Evolutionary conservation across 2,888 invertebrate genomes (phyloP).

Genomic region (Apotomis betuletana): DNA sequence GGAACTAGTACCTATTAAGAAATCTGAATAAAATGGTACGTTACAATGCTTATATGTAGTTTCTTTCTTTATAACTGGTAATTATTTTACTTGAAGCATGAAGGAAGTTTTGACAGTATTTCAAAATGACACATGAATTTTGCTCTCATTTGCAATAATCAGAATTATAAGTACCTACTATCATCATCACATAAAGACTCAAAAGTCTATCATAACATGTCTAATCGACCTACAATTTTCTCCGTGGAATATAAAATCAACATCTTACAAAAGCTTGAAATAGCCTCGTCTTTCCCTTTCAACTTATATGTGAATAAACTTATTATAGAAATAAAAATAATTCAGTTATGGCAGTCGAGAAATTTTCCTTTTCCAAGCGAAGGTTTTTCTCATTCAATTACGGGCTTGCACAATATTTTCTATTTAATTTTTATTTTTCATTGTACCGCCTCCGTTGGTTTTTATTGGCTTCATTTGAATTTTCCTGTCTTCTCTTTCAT

Average conservation of each 20-base stretch:
- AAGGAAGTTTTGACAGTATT: no score
- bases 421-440: conserved; percentile 78
- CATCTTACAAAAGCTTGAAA: conserved; percentile 15
- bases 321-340: conserved; percentile 78
- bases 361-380: conserved; percentile 52
- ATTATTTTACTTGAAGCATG: no score
- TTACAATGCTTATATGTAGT: no score
- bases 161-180: no score
- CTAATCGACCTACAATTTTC: neutral
- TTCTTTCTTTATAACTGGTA: no score
- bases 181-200: no score
- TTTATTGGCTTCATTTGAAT: conserved; percentile 67
- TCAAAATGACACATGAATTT: no score
- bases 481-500: conserved; percentile 48
- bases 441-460: conserved; percentile 61
- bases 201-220: neutral
- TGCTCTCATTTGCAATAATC: no score
- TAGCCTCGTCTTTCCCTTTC: conserved; percentile 35
- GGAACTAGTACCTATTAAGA: no score
- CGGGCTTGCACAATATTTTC: conserved; percentile 75
- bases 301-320: conserved; percentile 76
- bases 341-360: conserved; percentile 67
- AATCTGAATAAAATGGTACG: no score
- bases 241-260: conserved; percentile 2
- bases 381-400: conserved; percentile 71